Conservation (phyloP, 2,113 vertebrate species). For the Anthoscopus minutus region DNA sequence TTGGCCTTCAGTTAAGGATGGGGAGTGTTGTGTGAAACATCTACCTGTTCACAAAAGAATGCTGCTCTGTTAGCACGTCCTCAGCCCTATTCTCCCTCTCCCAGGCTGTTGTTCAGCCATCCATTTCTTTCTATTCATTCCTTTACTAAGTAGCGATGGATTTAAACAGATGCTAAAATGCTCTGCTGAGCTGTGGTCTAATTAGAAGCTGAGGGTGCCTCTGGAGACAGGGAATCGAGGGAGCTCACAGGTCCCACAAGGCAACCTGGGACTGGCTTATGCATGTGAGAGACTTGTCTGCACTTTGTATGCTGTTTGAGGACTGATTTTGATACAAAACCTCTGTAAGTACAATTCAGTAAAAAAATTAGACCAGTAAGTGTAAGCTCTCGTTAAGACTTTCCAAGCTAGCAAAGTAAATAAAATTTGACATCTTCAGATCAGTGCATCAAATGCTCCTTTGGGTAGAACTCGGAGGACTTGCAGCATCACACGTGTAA, state of each 20-base stretch:
- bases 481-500: background rate
- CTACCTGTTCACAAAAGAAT: background rate
- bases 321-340: background rate
- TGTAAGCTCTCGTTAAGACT: background rate
- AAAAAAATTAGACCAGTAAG: background rate
- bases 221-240: constrained; percentile 4
- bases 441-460: background rate
- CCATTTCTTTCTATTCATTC: constrained; percentile 28
- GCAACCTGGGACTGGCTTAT: background rate
- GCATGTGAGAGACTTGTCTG: background rate
- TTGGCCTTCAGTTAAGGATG: background rate
- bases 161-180: constrained; percentile 55
- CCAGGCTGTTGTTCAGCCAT: background rate
- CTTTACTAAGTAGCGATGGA: constrained; percentile 36
- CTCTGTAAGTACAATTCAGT: background rate
- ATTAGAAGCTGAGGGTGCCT: constrained; percentile 37
- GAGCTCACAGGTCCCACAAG: background rate
- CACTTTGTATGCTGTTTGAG: background rate
- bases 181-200: constrained; percentile 44
- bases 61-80: background rate
- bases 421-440: background rate
- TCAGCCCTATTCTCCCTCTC: background rate
- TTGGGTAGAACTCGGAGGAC: background rate
- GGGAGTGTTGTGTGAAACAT: background rate
- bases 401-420: background rate